Base-by-base conservation (phyloP, 2,113 vertebrate genomes). In the Syrmaticus mikado region DNA sequence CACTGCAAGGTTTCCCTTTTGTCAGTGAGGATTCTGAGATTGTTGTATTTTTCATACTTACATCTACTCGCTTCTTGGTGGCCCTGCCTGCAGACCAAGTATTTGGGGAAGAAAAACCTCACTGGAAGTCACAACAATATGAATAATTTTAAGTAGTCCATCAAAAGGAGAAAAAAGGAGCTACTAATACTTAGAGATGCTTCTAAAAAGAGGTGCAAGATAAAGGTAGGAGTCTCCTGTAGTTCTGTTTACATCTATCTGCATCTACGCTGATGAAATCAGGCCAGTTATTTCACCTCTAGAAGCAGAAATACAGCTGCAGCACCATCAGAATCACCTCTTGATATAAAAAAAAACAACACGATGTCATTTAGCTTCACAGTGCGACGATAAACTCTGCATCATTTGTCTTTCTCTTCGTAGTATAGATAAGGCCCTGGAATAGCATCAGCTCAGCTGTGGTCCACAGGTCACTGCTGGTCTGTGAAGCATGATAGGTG, bases 331-430 rank as follows among this genome's bases (percentile, higher is more conserved):
- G 82, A 85, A 89, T 75, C 36, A 5, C 48, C 43, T 91, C 60
- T 22, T 30, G 57, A 84, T 64, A 78, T 64, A 91, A 85, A 87
- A 81, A 32, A 10, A 55, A 22, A 21, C 13, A 25, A 11, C 20
- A 77, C 50, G 67, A 40, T 57, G 80, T 67, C 65, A 83, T 88
- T 95, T 88, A 92, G 90, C 32, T 90, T 93, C 91, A 93, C 82
- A 64, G 60, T 7, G 1, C 50, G 68, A 90, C 0, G 2, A 93
- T 93, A 94, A 96, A 90, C 85, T 65, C 34, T 32, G 80, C 61
- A 83, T 77, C 83, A 34, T 92, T 94, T 95, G 82, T 95, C 92
- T 92, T 92, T 68, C 32, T 89, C 89, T 80, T 62, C 50, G 58
- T 58, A 62, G 83, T 73, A 50, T 2, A 96, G 94, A 87, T 95